phyloP scores from a whole-genome alignment of 1,140 invertebrate species.

The Leptonema lineaticorne region DNA sequence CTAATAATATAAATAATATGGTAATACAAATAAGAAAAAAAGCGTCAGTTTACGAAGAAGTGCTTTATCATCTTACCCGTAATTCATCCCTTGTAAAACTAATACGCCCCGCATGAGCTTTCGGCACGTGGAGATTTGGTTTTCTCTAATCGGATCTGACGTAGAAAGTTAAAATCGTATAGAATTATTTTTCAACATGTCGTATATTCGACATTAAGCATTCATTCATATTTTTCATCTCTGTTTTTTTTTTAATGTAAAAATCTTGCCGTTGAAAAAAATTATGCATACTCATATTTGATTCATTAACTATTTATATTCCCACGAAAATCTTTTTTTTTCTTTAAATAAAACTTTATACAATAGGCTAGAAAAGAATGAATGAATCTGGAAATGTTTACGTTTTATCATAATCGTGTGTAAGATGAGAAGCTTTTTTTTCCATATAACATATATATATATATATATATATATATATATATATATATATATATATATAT shows the following conservation, averaged over 20 bases:
- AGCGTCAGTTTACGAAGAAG: slow-evolving; percentile 2
- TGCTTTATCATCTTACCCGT: slow-evolving; percentile 28
- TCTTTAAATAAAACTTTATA: not conserved
- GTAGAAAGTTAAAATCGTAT: no score
- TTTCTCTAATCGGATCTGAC: slow-evolving; percentile 27
- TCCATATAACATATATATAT: no score
- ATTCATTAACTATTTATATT: not conserved
- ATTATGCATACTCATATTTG: not conserved
- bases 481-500: no score
- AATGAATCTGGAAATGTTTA: not conserved
- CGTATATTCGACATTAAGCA: not conserved
- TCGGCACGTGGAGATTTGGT: slow-evolving; percentile 37
- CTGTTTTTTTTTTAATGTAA: no score
- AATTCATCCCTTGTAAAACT: slow-evolving; percentile 28
- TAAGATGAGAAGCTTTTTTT: slow-evolving; percentile 26
- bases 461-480: no score
- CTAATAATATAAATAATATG: no score
- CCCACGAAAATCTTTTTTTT: not conserved
- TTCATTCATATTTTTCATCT: no score
- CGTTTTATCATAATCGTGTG: slow-evolving; percentile 4
- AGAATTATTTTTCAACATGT: no score
- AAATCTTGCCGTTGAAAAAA: no score
- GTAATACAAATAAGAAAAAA: not conserved
- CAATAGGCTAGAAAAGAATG: not conserved
- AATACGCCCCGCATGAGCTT: slow-evolving; percentile 42